A percentile compares a stretch with the other conserved stretches of the same genome.
phyloP scores from a whole-genome alignment of 2,888 invertebrate genomes.

The Lottia scabra region DNA sequence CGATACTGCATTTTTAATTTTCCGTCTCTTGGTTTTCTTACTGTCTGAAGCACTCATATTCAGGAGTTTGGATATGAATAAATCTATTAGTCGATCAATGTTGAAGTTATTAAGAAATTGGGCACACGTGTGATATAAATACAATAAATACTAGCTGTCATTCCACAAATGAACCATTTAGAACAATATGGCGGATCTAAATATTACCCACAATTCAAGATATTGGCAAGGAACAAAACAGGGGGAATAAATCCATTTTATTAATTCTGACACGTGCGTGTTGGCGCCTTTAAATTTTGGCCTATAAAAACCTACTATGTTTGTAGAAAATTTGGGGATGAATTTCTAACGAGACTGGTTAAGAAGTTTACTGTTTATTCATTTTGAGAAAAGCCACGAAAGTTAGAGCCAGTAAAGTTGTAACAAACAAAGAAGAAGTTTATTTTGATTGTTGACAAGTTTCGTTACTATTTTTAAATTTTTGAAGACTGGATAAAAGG shows the following conservation, averaged over 20 bases:
- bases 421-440: no score
- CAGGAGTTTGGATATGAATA: slow-evolving; percentile 4
- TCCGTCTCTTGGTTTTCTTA: slow-evolving; percentile 57
- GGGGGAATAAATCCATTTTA: neutral
- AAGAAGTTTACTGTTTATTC: no score
- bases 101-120: slow-evolving; percentile 9
- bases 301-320: no score
- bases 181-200: slow-evolving; percentile 50
- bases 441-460: no score
- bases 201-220: slow-evolving; percentile 46
- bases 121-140: slow-evolving; percentile 14
- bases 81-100: slow-evolving; percentile 8
- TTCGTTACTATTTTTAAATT: no score
- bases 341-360: no score
- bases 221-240: slow-evolving; percentile 23
- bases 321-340: no score
- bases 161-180: slow-evolving; percentile 33
- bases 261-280: neutral
- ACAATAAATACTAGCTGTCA: neutral
- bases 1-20: slow-evolving; percentile 50
- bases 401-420: no score
- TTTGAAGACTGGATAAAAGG: no score
- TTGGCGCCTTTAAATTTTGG: neutral
- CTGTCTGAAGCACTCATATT: slow-evolving; percentile 55
- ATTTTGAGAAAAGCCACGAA: no score